Base-by-base conservation (phyloP, 1,140 invertebrate genomes). In the Drosophila tropicalis region DNA sequence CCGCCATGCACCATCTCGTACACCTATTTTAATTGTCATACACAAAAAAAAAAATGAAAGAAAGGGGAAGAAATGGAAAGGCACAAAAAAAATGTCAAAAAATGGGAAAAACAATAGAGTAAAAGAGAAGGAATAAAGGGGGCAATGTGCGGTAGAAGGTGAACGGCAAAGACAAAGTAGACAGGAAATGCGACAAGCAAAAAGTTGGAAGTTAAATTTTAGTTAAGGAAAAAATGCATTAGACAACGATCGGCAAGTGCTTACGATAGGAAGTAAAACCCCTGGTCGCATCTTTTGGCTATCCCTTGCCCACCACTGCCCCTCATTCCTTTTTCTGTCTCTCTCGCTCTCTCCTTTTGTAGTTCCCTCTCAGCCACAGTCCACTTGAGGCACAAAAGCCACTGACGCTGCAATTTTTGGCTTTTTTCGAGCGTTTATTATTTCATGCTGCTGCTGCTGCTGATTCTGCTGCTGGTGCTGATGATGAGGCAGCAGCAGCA, bases 391-490 rank as follows among this genome's bases (percentile, higher is more conserved):
- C 70, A 81, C 77, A 89, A 89, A 78, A 89, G 84, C 85, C 66
- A 89, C 89, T 90, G 89, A 90, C 89, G 89, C 76, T 89, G 87
- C 90, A 91, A 89, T 85, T 85, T 83, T 91, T 82, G 84, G 84
- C 85, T 79, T 87, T 82, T 79, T 90, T 85, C 76, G 63, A 90
- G 83, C 87, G 89, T 91, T 91, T 91, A 84, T 91, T 89, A 85
- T 91, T 91, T 80, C 85, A 66, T 67, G 72, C 54, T 66, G 82
- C 56, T 71, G 74, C 65, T 25, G 22, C 22, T 22, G 1, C 56
- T 71, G 74, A 65, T 25, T 1, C 22, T 22, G 1, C 22, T 22
- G 22, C 22, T 25, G 22, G 22, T 25, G 22, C 22, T 77, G 83
- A 67, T 74, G 79, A 72, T 74, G 75, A 72, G 55, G 55, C 72